A percentile compares a stretch with the other conserved stretches of the same genome.
Evolutionary conservation across 2,797 vertebrate species (phyloP).

Genomic region (Pogoniulus pusillus): DNA sequence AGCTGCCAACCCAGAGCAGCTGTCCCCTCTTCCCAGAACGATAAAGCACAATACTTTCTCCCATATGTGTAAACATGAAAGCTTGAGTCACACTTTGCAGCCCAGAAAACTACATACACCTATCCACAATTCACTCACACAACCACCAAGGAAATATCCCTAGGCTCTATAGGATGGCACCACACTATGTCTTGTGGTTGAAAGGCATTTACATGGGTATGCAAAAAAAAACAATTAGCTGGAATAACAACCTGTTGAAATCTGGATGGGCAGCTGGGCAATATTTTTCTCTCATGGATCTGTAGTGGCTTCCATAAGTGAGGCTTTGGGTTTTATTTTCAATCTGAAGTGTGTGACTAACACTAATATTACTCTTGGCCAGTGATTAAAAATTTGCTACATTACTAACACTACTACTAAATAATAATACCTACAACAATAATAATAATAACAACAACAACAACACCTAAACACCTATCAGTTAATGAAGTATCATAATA

Average conservation of each 20-base stretch:
- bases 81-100: not conserved
- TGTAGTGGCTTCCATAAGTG: not conserved
- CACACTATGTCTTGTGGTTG: fast-evolving
- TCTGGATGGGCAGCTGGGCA: not conserved
- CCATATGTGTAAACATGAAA: not conserved
- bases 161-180: not conserved
- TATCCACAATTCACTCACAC: not conserved
- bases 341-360: not conserved
- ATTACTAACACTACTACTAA: not conserved
- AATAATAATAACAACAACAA: too few species aligned
- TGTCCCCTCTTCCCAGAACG: not conserved
- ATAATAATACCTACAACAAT: too few species aligned
- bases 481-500: not conserved
- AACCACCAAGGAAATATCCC: fast-evolving
- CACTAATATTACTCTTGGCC: not conserved
- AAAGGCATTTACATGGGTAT: fast-evolving
- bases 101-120: not conserved
- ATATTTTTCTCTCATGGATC: not conserved
- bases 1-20: not conserved
- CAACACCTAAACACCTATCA: too few species aligned
- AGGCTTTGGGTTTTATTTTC: not conserved
- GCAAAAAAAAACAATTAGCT: not conserved
- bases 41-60: not conserved
- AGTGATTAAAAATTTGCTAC: not conserved
- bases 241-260: not conserved